A percentile compares a stretch with the other conserved stretches of the same genome.
These are phyloP conservation scores for Characodon lateralis DNA, from an alignment of 2,797 vertebrate genomes.

Conservation along the genomic window DNA sequence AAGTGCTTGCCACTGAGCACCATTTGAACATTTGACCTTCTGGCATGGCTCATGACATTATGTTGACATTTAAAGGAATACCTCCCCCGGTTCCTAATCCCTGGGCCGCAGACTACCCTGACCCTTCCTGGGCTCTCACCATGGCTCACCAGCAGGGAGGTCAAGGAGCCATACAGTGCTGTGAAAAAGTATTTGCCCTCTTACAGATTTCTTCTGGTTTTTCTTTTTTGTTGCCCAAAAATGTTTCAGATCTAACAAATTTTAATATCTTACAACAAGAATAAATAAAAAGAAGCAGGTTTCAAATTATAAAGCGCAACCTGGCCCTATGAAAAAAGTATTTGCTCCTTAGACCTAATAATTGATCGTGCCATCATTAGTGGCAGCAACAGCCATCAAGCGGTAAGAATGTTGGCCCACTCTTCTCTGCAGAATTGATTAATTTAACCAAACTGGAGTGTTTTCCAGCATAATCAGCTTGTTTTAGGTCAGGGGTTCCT, in stretches of 20 bases:
- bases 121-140: slow-evolving; percentile 53
- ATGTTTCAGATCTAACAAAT: no score
- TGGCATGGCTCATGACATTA: slow-evolving; percentile 78
- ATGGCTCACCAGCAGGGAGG: slow-evolving; percentile 26
- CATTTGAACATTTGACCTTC: slow-evolving; percentile 81
- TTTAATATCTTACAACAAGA: neutral
- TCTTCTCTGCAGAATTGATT: neutral
- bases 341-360: neutral
- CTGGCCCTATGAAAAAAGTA: no score
- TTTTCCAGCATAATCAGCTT: no score
- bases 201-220: neutral
- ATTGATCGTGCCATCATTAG: no score
- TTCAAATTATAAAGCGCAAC: no score
- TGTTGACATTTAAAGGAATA: slow-evolving; percentile 83
- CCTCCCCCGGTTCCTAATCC: slow-evolving; percentile 75
- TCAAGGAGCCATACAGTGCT: slow-evolving; percentile 33
- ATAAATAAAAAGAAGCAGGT: no score
- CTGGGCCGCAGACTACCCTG: slow-evolving; percentile 60
- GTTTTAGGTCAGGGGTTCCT: no score
- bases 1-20: slow-evolving; percentile 76
- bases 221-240: neutral
- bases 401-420: neutral
- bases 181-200: slow-evolving; percentile 1
- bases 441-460: no score
- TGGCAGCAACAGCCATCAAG: no score